Evolutionary conservation across 2,113 vertebrate genomes (phyloP), one percentile per base, ranked within the genome.

Genomic region (Meriones unguiculatus): DNA sequence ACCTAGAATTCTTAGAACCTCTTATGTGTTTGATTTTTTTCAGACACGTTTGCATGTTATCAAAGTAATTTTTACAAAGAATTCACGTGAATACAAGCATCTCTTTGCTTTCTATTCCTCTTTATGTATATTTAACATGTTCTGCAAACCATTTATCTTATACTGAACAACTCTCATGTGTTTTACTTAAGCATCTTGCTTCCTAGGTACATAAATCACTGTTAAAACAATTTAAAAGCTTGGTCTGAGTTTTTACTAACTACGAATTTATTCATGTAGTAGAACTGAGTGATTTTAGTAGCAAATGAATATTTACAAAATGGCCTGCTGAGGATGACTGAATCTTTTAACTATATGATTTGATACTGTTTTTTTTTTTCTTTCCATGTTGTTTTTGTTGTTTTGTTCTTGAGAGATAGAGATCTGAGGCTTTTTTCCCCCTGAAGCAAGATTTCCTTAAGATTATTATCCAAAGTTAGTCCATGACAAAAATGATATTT

Each of bases 251-350:
- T 88, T 88, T 93, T 85, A 6, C 38, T 32, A 10, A 18, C 25
- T 69, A 65, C 13, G 90, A 32, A 41, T 22, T 54, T 70, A 80
- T 57, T 70, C 7, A 87, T 86, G 22, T 32, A 62, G 13, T 57
- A 77, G 13, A 95, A 90, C 3, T 92, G n/a, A 90, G 46, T 88
- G 67, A 57, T 89, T 95, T 89, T 11, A 84, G 57, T 46, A 96
- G 28, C 52, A 95, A 87, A 89, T 67, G 38, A 14, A 3, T 8
- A 46, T 87, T 90, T 82, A 92, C 24, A 89, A 69, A 32, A 30
- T 87, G 84, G 57, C 22, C 52, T 54, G 7, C 11, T 78, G 70
- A 57, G 28, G 17, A 10, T 95, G 72, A 78, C 50, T 62, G 13
- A 80, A 76, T 93, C 64, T 86, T 78, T 65, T 77, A 65, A 65